These are phyloP conservation scores for Siderastrea radians DNA, from an alignment of 92 coral and sea anemone species.

Conservation along the genomic window DNA sequence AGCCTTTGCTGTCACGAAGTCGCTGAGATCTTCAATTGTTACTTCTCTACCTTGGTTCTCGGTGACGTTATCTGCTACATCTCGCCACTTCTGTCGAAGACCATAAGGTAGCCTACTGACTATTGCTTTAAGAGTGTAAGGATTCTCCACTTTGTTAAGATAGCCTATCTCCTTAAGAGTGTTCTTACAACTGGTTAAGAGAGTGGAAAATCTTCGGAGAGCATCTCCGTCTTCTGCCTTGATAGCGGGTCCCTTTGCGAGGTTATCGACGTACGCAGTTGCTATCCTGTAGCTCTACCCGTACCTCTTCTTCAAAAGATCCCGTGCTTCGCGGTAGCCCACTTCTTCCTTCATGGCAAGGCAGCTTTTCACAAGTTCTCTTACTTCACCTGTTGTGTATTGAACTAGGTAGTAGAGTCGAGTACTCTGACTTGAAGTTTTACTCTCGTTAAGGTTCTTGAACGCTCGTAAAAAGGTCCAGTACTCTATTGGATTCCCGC, in stretches of 20 bases:
- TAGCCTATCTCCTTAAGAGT: slow-evolving; percentile 41
- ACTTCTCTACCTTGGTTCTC: slow-evolving; percentile 37
- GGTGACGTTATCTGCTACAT: slow-evolving; percentile 43
- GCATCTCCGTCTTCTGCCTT: slow-evolving; percentile 35
- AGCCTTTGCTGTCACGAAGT: not conserved
- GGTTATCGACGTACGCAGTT: slow-evolving; percentile 27
- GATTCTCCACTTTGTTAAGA: slow-evolving; percentile 36
- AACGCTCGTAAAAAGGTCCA: slow-evolving; percentile 42
- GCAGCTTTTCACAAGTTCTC: not conserved
- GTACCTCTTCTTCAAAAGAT: slow-evolving; percentile 22
- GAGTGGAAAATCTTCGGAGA: slow-evolving; percentile 5
- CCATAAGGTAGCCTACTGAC: slow-evolving; percentile 26
- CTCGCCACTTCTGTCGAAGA: slow-evolving; percentile 40
- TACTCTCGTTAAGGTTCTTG: slow-evolving; percentile 28
- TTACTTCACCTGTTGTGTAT: slow-evolving; percentile 18
- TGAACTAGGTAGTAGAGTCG: not conserved
- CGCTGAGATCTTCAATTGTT: slow-evolving; percentile 18
- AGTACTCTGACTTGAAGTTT: slow-evolving; percentile 2
- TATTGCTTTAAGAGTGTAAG: slow-evolving; percentile 20
- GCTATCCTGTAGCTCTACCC: slow-evolving; percentile 28
- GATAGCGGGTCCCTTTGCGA: not conserved
- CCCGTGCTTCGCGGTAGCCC: slow-evolving; percentile 15
- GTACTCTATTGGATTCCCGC: slow-evolving; percentile 50
- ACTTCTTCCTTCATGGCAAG: slow-evolving; percentile 1
- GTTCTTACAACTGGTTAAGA: slow-evolving; percentile 46